phyloP scores from a whole-genome alignment of 1,140 invertebrate species.

The Thereuonema tuberculata region DNA sequence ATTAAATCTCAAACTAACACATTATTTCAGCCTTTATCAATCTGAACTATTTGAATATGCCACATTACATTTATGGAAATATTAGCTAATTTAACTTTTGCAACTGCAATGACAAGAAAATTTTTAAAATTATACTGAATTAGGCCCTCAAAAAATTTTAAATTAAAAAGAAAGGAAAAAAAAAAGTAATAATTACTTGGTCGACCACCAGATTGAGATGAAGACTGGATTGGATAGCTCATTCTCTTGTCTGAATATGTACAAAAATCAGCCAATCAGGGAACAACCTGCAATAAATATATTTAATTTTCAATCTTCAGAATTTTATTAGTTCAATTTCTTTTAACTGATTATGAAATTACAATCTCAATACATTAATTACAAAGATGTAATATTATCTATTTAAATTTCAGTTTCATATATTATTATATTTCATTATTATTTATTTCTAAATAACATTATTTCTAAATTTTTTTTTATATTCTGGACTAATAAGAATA shows the following conservation, averaged over 20 bases:
- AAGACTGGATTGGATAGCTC: conserved; percentile 19
- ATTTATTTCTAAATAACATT: too few species aligned
- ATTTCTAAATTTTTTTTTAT: too few species aligned
- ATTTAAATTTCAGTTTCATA: too few species aligned
- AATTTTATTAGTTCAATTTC: background rate
- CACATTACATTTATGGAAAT: background rate
- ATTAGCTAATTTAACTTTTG: background rate
- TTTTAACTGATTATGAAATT: background rate
- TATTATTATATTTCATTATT: too few species aligned
- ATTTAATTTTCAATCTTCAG: background rate
- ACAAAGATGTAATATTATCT: too few species aligned
- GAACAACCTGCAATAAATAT: background rate
- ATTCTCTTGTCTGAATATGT: conserved; percentile 3
- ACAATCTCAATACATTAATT: background rate
- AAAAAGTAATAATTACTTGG: conserved; percentile 14
- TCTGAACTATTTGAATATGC: background rate
- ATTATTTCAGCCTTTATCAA: background rate
- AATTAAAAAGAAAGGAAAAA: background rate
- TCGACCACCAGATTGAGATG: conserved; percentile 14
- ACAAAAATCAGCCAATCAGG: background rate
- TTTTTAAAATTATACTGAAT: too few species aligned
- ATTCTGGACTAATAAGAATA: too few species aligned
- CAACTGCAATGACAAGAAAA: background rate
- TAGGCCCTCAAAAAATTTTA: background rate
- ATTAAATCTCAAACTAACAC: background rate